These are phyloP conservation scores for Ormyrus rosae DNA, from an alignment of 2,888 invertebrate species.

Conservation along the genomic window DNA sequence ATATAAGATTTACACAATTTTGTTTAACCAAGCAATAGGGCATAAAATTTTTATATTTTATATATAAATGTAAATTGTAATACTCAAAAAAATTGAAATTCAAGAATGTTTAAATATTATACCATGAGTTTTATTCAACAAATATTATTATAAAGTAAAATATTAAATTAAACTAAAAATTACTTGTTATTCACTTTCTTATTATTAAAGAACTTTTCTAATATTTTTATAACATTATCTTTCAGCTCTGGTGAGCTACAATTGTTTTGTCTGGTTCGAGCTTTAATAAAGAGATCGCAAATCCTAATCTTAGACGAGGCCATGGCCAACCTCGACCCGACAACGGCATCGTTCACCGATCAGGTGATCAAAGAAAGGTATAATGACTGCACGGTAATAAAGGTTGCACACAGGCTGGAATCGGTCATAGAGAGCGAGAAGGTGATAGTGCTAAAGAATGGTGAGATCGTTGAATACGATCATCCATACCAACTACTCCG, in stretches of 20 bases:
- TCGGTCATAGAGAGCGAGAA: too few species aligned
- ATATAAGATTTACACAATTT: too few species aligned
- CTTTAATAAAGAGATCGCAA: slow-evolving; percentile 86
- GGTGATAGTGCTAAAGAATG: slow-evolving; percentile 81
- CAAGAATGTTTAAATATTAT: background rate
- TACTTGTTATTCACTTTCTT: background rate
- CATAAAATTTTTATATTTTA: too few species aligned
- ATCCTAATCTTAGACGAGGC: slow-evolving; percentile 93
- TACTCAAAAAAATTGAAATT: too few species aligned
- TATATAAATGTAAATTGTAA: too few species aligned
- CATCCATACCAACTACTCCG: slow-evolving; percentile 82
- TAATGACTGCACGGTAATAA: too few species aligned
- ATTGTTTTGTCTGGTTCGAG: slow-evolving; percentile 90
- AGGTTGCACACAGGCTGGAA: too few species aligned
- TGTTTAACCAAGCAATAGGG: too few species aligned
- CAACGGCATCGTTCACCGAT: too few species aligned
- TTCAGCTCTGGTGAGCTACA: slow-evolving; percentile 92
- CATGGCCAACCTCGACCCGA: slow-evolving; percentile 90
- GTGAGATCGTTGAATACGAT: slow-evolving; percentile 84
- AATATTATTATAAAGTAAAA: background rate
- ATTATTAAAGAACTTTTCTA: background rate
- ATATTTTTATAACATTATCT: background rate
- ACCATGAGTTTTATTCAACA: background rate
- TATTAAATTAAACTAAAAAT: background rate
- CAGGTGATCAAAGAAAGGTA: too few species aligned